Evolutionary conservation across 2,888 invertebrate species (phyloP).

Genomic region (Synanthedon andrenaeformis): DNA sequence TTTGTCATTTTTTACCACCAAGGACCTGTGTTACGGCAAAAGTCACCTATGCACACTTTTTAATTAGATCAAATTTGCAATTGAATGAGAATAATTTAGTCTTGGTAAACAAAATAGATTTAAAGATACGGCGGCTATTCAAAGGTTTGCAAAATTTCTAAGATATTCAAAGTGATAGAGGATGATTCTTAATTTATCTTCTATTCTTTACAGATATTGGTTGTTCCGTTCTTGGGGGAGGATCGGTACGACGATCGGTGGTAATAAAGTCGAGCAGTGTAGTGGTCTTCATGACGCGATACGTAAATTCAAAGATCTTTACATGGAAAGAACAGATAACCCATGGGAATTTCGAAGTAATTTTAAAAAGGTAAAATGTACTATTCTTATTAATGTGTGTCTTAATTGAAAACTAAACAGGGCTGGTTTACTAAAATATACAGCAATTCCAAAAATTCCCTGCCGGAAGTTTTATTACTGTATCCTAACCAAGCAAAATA

Average conservation of each 20-base stretch:
- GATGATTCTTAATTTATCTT: not conserved
- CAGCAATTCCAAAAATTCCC: not conserved
- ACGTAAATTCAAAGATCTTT: conserved; percentile 72
- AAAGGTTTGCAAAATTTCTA: no score
- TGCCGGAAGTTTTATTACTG: no score
- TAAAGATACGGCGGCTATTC: no score
- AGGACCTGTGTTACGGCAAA: no score
- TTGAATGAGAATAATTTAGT: no score
- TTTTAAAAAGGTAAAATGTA: conserved; percentile 71
- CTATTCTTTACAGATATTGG: conserved; percentile 69
- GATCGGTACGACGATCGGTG: conserved; percentile 94
- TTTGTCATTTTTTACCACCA: no score
- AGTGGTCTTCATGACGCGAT: conserved; percentile 69
- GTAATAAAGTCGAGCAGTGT: conserved; percentile 71
- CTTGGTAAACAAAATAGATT: no score
- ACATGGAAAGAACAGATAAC: conserved; percentile 87
- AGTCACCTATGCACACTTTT: no score
- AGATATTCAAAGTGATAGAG: no score
- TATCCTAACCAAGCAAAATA: no score
- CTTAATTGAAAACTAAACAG: not conserved
- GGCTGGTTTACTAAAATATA: not conserved
- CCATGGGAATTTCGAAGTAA: conserved; percentile 74
- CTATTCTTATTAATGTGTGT: no score
- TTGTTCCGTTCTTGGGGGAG: conserved; percentile 96
- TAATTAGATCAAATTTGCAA: no score